A percentile compares a stretch with the other conserved stretches of the same genome.
Evolutionary conservation across 1,140 invertebrate genomes (phyloP).

Genomic region (Rhyacophila brunnea): DNA sequence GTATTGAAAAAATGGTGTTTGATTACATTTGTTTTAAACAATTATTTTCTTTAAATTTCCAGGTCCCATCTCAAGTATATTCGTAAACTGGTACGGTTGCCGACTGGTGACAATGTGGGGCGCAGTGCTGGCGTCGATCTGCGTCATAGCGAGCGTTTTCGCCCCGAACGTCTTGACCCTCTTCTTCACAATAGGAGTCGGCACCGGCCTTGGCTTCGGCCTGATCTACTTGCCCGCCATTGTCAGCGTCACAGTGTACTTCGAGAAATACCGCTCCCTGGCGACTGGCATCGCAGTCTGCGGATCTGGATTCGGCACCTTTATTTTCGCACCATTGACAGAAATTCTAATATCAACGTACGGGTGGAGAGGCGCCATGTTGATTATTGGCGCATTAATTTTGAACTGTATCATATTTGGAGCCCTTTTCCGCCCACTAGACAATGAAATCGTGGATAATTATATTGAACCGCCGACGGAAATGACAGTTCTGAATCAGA

Average conservation of each 20-base stretch:
- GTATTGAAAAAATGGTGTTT: no score
- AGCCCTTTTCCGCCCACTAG: conserved; percentile 74
- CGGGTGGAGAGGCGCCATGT: conserved; percentile 72
- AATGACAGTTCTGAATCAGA: conserved; percentile 25
- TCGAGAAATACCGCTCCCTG: conserved; percentile 85
- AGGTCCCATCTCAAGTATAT: conserved; percentile 89
- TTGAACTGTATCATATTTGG: conserved; percentile 84
- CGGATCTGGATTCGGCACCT: conserved; percentile 86
- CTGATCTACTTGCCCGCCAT: conserved; percentile 94
- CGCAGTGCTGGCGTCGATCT: conserved; percentile 72
- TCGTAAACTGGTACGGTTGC: conserved; percentile 93
- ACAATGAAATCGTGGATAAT: conserved; percentile 43
- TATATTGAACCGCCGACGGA: conserved; percentile 46
- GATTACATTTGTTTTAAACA: background rate
- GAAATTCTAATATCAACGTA: conserved; percentile 61
- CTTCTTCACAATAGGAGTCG: conserved; percentile 85
- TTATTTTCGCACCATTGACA: conserved; percentile 79
- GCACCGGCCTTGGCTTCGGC: conserved; percentile 88
- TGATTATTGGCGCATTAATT: conserved; percentile 78
- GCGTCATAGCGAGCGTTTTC: conserved; percentile 73
- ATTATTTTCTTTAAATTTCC: conserved; percentile 39
- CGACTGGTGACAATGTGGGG: conserved; percentile 85
- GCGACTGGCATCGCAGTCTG: conserved; percentile 92
- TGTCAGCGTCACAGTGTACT: conserved; percentile 92
- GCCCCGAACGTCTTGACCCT: conserved; percentile 76